Evolutionary conservation across 2,888 invertebrate species (phyloP).

Genomic region (Linyphia triangularis): DNA sequence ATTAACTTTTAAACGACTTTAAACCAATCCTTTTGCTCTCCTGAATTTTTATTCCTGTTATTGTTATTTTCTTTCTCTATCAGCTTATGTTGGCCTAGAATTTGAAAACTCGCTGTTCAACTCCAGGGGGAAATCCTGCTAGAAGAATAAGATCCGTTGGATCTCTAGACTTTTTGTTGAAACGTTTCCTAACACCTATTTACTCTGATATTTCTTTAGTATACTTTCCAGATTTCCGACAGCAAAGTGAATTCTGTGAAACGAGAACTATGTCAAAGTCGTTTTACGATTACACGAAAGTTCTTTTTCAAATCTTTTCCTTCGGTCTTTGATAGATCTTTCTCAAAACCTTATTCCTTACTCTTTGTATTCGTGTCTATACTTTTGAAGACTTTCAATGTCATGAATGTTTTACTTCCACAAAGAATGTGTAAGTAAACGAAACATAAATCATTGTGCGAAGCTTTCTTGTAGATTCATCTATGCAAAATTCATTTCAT

Average conservation of each 20-base stretch:
- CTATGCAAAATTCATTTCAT: no score
- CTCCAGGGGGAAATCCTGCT: background rate
- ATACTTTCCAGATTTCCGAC: slow-evolving; percentile 9
- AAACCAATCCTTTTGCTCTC: background rate
- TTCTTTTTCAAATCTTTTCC: slow-evolving; percentile 24
- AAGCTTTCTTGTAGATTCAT: no score
- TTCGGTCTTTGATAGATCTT: slow-evolving; percentile 1
- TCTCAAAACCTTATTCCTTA: slow-evolving; percentile 17
- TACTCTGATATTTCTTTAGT: background rate
- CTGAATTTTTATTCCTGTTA: background rate
- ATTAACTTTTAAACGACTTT: no score
- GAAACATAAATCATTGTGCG: no score
- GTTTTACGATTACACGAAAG: slow-evolving; percentile 29
- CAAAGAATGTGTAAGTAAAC: background rate
- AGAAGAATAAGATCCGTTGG: background rate
- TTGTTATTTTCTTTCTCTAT: background rate
- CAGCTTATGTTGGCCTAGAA: no score
- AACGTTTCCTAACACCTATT: slow-evolving; percentile 25
- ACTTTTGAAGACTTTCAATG: background rate
- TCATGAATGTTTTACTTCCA: background rate
- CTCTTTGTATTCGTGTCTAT: background rate
- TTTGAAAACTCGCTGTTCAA: background rate
- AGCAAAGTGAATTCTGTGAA: slow-evolving; percentile 14
- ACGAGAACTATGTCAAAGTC: background rate
- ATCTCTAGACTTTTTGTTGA: background rate